Conservation (phyloP, 2,113 vertebrate genomes). For the Leiothrix lutea region DNA sequence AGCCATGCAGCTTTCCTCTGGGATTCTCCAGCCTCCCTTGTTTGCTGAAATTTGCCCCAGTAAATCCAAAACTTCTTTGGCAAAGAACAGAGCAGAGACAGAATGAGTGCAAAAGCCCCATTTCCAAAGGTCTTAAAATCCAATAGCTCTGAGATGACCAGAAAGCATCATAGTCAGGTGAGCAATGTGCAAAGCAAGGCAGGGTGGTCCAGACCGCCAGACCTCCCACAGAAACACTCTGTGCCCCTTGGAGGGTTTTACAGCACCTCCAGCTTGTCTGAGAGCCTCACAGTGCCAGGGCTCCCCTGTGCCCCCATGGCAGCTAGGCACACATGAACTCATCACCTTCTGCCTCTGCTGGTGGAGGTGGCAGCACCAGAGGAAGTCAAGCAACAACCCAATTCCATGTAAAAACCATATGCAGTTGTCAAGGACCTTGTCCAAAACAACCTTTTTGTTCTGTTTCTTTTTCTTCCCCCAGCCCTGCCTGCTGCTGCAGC, state of each 20-base stretch:
- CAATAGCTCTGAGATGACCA: background rate
- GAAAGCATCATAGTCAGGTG: accelerated
- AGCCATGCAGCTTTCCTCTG: background rate
- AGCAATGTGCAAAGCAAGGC: background rate
- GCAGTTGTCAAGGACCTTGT: background rate
- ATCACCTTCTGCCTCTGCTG: background rate
- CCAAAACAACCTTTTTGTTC: background rate
- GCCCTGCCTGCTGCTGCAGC: background rate
- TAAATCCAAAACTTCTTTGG: background rate
- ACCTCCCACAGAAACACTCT: background rate
- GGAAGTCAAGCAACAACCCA: background rate
- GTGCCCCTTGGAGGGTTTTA: background rate
- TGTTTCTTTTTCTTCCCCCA: background rate
- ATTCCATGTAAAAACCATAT: accelerated
- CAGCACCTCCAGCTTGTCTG: background rate
- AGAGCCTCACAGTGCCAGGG: background rate
- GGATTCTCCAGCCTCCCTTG: background rate
- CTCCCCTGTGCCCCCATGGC: background rate
- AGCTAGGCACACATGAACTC: background rate
- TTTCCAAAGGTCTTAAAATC: background rate
- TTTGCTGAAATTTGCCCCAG: background rate
- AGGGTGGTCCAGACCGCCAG: background rate
- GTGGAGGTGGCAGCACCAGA: background rate
- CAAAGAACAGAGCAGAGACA: background rate
- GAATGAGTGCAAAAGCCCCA: accelerated